A percentile compares a stretch with the other conserved stretches of the same genome.
These are phyloP conservation scores for Flexamia atlantica DNA, from an alignment of 2,888 invertebrate species.

Conservation along the genomic window DNA sequence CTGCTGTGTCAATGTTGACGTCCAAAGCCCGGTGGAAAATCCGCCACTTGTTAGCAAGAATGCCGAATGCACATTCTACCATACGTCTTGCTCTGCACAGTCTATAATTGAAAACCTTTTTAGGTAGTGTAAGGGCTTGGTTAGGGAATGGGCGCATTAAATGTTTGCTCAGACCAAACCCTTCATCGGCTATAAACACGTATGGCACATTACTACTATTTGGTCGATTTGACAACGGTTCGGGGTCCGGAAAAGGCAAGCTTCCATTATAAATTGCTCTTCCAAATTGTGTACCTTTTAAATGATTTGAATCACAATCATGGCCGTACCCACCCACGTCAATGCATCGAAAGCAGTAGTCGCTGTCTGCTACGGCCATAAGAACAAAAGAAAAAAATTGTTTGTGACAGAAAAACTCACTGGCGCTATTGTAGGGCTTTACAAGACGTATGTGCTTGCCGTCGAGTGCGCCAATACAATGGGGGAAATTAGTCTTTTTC, in stretches of 20 bases:
- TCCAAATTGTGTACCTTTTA: not conserved
- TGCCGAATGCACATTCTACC: slow-evolving; percentile 28
- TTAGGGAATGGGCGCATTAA: slow-evolving; percentile 31
- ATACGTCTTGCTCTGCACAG: slow-evolving; percentile 44
- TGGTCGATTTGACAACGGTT: not conserved
- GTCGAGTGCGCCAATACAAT: too few relatives aligned
- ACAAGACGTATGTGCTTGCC: not conserved
- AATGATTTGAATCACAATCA: too few relatives aligned
- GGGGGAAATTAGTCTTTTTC: slow-evolving; percentile 7
- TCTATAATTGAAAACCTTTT: slow-evolving; percentile 38
- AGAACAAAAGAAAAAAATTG: slow-evolving; percentile 4
- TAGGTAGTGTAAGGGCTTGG: not conserved
- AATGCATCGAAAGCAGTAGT: not conserved
- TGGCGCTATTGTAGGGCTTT: not conserved
- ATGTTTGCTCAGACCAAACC: slow-evolving; percentile 11
- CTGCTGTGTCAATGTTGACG: too few relatives aligned
- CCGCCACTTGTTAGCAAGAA: too few relatives aligned
- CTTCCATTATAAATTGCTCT: not conserved
- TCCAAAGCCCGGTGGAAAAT: too few relatives aligned
- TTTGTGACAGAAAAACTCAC: not conserved
- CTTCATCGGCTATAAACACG: slow-evolving; percentile 24
- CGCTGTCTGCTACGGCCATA: not conserved
- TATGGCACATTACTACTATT: slow-evolving; percentile 9
- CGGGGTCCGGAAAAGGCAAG: not conserved
- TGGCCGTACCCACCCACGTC: slow-evolving; percentile 28